Evolutionary conservation across 2,888 invertebrate genomes (phyloP).

Genomic region (Dynastes maya): DNA sequence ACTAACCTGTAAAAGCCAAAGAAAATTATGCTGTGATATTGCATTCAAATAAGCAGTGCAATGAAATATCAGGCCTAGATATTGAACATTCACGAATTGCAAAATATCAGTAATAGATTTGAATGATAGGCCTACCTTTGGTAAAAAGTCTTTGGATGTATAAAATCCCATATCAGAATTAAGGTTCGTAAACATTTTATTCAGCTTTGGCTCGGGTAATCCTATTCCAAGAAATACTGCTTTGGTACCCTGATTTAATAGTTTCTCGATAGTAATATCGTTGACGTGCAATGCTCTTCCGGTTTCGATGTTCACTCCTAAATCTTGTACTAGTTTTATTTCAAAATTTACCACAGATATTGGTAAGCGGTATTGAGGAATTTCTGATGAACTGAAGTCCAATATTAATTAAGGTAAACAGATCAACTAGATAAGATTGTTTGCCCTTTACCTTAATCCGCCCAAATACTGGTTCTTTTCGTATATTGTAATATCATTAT

Average conservation of each 20-base stretch:
- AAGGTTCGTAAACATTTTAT: slow-evolving; percentile 84
- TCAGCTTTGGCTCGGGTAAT: slow-evolving; percentile 89
- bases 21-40: slow-evolving; percentile 3
- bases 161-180: slow-evolving; percentile 89
- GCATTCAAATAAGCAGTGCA: no score
- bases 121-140: slow-evolving; percentile 75
- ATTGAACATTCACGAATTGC: neutral
- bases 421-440: neutral
- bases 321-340: slow-evolving; percentile 89
- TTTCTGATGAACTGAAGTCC: slow-evolving; percentile 88
- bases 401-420: neutral
- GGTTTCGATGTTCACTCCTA: slow-evolving; percentile 91
- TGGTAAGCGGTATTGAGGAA: slow-evolving; percentile 97
- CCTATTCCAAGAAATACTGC: slow-evolving; percentile 92
- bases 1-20: slow-evolving; percentile 67
- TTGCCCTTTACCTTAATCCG: slow-evolving; percentile 83
- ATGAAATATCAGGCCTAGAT: no score
- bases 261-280: slow-evolving; percentile 83
- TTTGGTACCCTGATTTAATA: slow-evolving; percentile 79
- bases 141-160: slow-evolving; percentile 95
- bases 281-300: slow-evolving; percentile 80
- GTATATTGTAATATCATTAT: slow-evolving; percentile 91
- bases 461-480: slow-evolving; percentile 92
- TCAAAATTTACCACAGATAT: slow-evolving; percentile 95
- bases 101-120: neutral